phyloP scores from a whole-genome alignment of 2,888 invertebrate species.

The Ophion ventricosus region DNA sequence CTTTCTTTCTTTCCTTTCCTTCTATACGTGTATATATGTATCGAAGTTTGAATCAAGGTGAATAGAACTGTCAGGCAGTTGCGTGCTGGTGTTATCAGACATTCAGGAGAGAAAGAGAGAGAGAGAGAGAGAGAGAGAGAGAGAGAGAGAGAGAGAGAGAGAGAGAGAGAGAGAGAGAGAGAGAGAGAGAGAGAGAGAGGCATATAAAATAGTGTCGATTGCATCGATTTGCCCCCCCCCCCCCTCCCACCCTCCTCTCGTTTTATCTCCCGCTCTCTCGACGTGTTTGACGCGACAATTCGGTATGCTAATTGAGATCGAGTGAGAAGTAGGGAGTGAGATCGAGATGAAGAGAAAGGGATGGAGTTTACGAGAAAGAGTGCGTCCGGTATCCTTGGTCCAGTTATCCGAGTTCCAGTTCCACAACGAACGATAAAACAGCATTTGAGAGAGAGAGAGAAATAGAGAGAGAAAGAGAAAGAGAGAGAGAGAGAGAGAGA shows the following conservation, averaged over 20 bases:
- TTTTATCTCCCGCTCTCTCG: conserved; percentile 24
- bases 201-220: conserved; percentile 62
- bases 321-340: conserved; percentile 22
- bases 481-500: conserved; percentile 12
- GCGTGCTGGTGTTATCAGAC: conserved; percentile 61
- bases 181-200: conserved; percentile 12
- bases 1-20: not conserved
- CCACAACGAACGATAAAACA: conserved; percentile 6
- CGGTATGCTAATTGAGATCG: conserved; percentile 65
- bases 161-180: conserved; percentile 22
- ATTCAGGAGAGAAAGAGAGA: conserved; percentile 1
- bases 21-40: not conserved
- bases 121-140: not conserved
- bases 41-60: conserved; percentile 10
- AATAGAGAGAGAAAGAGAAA: too few relatives aligned
- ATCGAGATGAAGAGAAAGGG: conserved; percentile 10
- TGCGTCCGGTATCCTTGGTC: conserved; percentile 63
- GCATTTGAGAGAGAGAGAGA: not conserved
- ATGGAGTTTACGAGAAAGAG: conserved; percentile 45
- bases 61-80: conserved; percentile 61
- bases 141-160: conserved; percentile 11
- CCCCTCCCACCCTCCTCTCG: too few relatives aligned
- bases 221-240: conserved; percentile 53
- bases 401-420: conserved; percentile 64
- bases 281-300: conserved; percentile 63